A percentile compares a stretch with the other conserved stretches of the same genome.
Evolutionary conservation across 2,797 vertebrate species (phyloP).

Genomic region (Bovichtus variegatus): DNA sequence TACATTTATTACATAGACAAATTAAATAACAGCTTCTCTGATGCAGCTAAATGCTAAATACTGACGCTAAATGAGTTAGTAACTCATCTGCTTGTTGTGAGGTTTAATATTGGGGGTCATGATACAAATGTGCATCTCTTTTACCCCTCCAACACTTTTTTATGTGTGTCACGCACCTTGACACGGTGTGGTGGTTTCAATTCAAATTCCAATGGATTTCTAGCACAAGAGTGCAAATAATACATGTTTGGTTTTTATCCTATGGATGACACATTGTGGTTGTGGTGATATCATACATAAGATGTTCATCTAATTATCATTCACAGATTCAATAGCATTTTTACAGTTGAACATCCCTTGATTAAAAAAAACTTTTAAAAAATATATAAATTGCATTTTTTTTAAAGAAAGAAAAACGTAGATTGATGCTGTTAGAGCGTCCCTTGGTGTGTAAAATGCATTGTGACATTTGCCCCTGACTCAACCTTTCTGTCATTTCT

Average conservation of each 20-base stretch:
- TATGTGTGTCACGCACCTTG: conserved; percentile 27
- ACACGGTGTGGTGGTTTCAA: conserved; percentile 34
- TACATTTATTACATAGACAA: not conserved
- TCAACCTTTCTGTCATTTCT: conserved; percentile 14
- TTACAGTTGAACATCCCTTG: not conserved
- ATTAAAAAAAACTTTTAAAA: too few species aligned
- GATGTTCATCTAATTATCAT: not conserved
- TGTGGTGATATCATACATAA: not conserved
- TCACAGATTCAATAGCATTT: too few species aligned
- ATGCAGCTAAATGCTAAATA: not conserved
- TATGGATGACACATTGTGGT: not conserved
- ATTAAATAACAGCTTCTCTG: not conserved
- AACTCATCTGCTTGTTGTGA: conserved; percentile 31
- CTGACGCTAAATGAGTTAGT: not conserved
- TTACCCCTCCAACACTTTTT: conserved; percentile 31
- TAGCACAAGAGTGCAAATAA: conserved; percentile 1
- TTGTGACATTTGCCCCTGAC: conserved; percentile 4
- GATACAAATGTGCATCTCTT: conserved; percentile 7
- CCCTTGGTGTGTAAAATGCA: conserved; percentile 21
- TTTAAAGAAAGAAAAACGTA: too few species aligned
- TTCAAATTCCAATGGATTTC: not conserved
- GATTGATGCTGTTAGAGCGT: not conserved
- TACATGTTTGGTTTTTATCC: not conserved
- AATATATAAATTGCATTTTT: too few species aligned
- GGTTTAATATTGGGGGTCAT: conserved; percentile 4